Evolutionary conservation across 2,888 invertebrate genomes (phyloP).

Genomic region (Reticulitermes lucifugus): DNA sequence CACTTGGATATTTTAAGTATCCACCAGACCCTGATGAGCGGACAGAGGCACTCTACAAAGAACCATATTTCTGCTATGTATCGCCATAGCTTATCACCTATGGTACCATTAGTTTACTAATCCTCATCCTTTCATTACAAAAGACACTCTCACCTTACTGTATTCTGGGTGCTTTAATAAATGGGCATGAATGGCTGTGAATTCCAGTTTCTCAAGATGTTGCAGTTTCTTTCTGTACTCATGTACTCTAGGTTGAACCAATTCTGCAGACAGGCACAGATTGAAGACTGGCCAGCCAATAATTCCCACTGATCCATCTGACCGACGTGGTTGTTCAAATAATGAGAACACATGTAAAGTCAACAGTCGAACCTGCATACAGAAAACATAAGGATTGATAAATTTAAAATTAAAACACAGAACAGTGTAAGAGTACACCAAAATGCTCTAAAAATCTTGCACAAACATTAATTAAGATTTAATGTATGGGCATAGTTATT

Average conservation of each 20-base stretch:
- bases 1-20: too few species aligned
- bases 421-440: not conserved
- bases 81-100: too few species aligned
- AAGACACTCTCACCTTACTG: conserved; percentile 36
- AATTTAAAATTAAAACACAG: not conserved
- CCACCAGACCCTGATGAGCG: too few species aligned
- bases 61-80: too few species aligned
- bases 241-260: conserved; percentile 76
- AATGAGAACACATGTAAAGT: conserved; percentile 80
- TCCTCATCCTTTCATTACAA: not conserved
- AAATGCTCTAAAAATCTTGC: not conserved
- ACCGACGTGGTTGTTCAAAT: conserved; percentile 70
- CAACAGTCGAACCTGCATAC: conserved; percentile 73
- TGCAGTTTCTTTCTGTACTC: conserved; percentile 84
- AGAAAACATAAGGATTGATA: not conserved
- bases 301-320: conserved; percentile 59
- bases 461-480: not conserved
- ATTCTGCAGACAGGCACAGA: conserved; percentile 76
- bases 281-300: conserved; percentile 68
- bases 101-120: too few species aligned
- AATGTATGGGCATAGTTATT: not conserved
- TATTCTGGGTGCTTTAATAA: conserved; percentile 24
- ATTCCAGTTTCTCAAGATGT: conserved; percentile 78
- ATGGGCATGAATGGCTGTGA: conserved; percentile 60
- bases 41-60: too few species aligned